These are phyloP conservation scores for Brachirus orientalis DNA, from an alignment of 2,113 vertebrate genomes.

Conservation along the genomic window DNA sequence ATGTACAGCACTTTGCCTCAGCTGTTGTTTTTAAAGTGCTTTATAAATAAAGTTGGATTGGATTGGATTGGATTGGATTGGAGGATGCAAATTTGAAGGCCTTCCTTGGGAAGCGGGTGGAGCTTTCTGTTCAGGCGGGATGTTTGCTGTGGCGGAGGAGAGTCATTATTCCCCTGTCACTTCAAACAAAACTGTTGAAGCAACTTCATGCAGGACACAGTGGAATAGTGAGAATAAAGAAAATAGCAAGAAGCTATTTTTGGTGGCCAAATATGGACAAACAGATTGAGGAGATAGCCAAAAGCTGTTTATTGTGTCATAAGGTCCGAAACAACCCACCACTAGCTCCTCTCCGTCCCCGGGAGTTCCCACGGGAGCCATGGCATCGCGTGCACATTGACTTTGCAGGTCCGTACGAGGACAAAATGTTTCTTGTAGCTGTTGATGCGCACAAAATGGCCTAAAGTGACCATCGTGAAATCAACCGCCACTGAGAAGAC, in stretches of 20 bases:
- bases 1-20: too few relatives aligned
- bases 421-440: not conserved
- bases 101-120: not conserved
- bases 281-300: not conserved
- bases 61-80: not conserved
- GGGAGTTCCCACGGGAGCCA: constrained; percentile 11
- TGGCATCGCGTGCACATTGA: constrained; percentile 13
- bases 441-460: constrained; percentile 10
- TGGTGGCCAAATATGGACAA: constrained; percentile 16
- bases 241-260: constrained; percentile 17
- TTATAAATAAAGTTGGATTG: too few relatives aligned
- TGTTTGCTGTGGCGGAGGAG: constrained; percentile 9
- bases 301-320: not conserved
- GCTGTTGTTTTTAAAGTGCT: too few relatives aligned
- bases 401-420: not conserved
- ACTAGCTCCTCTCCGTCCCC: not conserved
- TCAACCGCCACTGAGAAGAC: constrained; percentile 1
- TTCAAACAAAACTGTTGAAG: not conserved
- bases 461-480: not conserved
- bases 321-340: not conserved
- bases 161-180: not conserved
- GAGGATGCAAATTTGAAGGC: not conserved
- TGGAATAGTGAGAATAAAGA: constrained; percentile 5
- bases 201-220: constrained; percentile 3
- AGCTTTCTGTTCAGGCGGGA: constrained; percentile 7